Conservation (phyloP, 2,797 vertebrate genomes). For the Alfaro cultratus region DNA sequence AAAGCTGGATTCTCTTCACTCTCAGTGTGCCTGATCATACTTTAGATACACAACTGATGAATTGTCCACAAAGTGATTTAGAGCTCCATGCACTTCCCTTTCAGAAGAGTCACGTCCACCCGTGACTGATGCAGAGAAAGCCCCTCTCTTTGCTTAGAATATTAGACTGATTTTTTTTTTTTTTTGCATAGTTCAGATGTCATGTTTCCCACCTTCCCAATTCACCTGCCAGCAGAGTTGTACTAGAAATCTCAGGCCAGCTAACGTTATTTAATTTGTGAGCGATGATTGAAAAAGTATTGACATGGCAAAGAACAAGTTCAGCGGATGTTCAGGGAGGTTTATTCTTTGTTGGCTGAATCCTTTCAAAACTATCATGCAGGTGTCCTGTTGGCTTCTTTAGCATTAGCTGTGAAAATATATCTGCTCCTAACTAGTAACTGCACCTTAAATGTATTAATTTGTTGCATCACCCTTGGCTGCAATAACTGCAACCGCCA, state of each 20-base stretch:
- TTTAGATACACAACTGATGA: background rate
- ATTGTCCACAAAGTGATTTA: slow-evolving; percentile 1
- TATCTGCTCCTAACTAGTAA: background rate
- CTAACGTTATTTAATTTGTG: background rate
- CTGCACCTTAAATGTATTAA: background rate
- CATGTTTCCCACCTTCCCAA: background rate
- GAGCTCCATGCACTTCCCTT: background rate
- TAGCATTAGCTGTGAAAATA: background rate
- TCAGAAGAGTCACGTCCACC: background rate
- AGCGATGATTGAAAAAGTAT: background rate
- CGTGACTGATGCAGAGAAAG: background rate
- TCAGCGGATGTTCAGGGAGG: background rate
- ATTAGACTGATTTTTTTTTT: background rate
- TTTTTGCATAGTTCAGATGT: background rate
- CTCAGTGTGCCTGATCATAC: slow-evolving; percentile 4
- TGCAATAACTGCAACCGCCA: background rate
- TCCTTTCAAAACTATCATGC: background rate
- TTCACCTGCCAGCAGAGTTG: background rate
- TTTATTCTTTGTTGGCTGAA: background rate
- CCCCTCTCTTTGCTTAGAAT: background rate
- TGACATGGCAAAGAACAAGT: background rate
- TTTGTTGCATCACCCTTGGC: background rate
- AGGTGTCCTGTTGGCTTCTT: background rate
- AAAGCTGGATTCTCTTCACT: slow-evolving; percentile 1
- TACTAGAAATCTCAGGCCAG: background rate